A percentile compares a stretch with the other conserved stretches of the same genome.
Conservation (phyloP, 1,140 invertebrate genomes). For the Sminthurides bifidus region DNA sequence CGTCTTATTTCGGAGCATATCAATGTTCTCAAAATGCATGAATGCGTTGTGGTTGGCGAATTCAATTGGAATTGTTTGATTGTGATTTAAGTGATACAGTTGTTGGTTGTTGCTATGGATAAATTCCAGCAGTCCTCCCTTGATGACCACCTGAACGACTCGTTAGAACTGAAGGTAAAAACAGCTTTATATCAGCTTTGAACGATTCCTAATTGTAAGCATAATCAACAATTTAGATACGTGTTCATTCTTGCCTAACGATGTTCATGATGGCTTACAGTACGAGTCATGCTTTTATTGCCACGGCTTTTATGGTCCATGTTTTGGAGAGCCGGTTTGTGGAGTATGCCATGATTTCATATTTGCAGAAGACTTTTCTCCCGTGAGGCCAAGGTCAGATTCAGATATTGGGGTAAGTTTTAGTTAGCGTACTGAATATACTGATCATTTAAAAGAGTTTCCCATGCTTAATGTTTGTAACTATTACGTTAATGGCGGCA, state of each 20-base stretch:
- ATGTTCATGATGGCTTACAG: constrained; percentile 35
- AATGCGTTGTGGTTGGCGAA: too few relatives aligned
- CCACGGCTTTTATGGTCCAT: constrained; percentile 83
- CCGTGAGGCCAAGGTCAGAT: constrained; percentile 37
- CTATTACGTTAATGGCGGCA: constrained; percentile 34
- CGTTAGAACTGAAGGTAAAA: constrained; percentile 14
- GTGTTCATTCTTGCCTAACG: background rate
- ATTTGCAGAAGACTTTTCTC: constrained; percentile 62
- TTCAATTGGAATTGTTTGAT: too few relatives aligned
- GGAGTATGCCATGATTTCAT: constrained; percentile 82
- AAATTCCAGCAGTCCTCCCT: constrained; percentile 8
- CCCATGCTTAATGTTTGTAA: background rate
- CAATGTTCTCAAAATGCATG: too few relatives aligned
- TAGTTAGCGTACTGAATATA: background rate
- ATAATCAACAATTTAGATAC: background rate
- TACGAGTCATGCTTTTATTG: constrained; percentile 63
- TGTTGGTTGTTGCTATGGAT: constrained; percentile 4
- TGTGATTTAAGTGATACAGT: too few relatives aligned
- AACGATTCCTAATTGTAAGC: background rate
- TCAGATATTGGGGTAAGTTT: constrained; percentile 16
- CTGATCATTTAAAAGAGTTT: constrained; percentile 24
- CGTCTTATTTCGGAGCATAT: too few relatives aligned
- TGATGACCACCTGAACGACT: constrained; percentile 17
- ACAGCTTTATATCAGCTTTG: background rate
- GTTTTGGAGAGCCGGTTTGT: constrained; percentile 82